Conservation (phyloP, 2,113 vertebrate genomes). For the Falcunculus frontatus region DNA sequence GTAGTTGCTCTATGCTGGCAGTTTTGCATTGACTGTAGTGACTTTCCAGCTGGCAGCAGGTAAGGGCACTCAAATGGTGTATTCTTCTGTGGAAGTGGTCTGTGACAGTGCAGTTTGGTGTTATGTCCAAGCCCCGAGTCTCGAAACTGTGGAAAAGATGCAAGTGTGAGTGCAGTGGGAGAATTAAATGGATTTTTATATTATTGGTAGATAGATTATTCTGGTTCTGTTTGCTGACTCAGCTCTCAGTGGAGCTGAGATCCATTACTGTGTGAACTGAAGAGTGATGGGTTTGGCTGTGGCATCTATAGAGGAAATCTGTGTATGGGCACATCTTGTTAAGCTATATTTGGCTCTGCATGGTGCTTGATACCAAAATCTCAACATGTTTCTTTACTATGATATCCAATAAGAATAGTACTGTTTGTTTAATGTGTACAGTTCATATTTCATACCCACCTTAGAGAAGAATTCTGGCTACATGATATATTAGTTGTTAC, state of each 20-base stretch:
- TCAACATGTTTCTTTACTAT: background rate
- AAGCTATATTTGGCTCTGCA: background rate
- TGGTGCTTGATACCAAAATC: background rate
- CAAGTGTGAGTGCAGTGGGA: background rate
- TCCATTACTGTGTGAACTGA: background rate
- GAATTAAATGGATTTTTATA: background rate
- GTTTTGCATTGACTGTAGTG: background rate
- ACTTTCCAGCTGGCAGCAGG: background rate
- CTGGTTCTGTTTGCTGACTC: background rate
- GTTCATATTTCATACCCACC: background rate
- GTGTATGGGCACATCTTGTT: background rate
- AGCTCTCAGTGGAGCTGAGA: background rate
- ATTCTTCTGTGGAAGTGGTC: background rate
- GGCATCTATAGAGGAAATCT: background rate
- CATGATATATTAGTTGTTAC: background rate
- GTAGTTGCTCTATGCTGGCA: background rate
- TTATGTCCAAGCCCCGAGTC: fast-evolving
- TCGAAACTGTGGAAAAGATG: background rate
- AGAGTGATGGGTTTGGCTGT: background rate
- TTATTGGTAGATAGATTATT: background rate
- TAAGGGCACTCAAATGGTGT: background rate
- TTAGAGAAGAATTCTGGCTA: background rate
- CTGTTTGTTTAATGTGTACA: background rate
- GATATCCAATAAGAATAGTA: background rate
- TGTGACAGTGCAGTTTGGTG: background rate